Base-by-base conservation (phyloP, 2,113 vertebrate genomes). In the Neoarius graeffei region DNA sequence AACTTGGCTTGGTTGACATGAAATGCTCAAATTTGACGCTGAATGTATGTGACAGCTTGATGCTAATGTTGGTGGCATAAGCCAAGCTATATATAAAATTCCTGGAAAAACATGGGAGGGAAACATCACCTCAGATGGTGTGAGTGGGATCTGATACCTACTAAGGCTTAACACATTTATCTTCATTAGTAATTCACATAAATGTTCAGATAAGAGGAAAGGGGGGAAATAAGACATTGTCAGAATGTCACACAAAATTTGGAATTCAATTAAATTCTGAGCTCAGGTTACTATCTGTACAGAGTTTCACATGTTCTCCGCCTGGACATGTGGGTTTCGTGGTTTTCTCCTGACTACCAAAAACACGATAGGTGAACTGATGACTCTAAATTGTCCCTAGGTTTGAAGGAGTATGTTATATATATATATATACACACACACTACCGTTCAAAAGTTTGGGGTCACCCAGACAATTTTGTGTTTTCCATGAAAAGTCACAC, bases 41-140 rank as follows among this genome's bases (percentile, higher is more conserved):
- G 82, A 84, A 84, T 59, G 73, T 67, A 79, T 57, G 60, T 88
- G 87, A 83, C 87, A 88, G 89, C 80, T 83, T 86, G 84, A 87
- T 64, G 23, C 66, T 87, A 80, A 74, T 25, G 60, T 64, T 81
- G 79, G 83, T 90, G 87, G 74, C 85, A 85, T 86, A 76, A 83
- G 86, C 85, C 62, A 87, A 79, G 80, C 83, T 91, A 84, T 86
- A 83, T 88, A 71, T 89, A 77, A 54, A 62, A 60, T 48, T 66
- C 52, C 64, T 64, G 54, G 73, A 59, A 86, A 62, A 91, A 74
- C 64, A 87, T 85, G 67, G 35, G 23, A 52, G 73, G 19, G 20
- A 88, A 88, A 83, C 76, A 86, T 87, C 83, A 90, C 85, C 82
- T 89, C 81, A 88, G 89, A 91, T 87, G 88, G 90, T 83, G 30